These are phyloP conservation scores for Pedicia rivosa DNA, from an alignment of 2,888 invertebrate genomes.

Conservation along the genomic window DNA sequence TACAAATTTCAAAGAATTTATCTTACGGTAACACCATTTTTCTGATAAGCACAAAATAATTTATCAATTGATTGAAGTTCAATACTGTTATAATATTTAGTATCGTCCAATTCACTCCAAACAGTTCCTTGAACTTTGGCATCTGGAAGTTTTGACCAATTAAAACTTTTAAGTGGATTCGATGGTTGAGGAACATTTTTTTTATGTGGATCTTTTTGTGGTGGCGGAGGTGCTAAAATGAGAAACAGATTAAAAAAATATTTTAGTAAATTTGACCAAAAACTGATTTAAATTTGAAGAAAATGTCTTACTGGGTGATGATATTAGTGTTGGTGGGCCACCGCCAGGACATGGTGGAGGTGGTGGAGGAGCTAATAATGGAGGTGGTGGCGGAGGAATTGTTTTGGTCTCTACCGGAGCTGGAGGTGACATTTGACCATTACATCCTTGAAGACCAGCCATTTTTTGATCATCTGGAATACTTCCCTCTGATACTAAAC, in stretches of 20 bases:
- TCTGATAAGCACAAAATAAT: constrained; percentile 89
- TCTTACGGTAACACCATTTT: constrained; percentile 67
- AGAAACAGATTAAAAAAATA: neutral
- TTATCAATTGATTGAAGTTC: constrained; percentile 84
- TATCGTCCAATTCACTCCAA: constrained; percentile 89
- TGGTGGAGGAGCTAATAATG: constrained; percentile 32
- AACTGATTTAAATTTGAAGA: too few relatives aligned
- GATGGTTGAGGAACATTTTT: constrained; percentile 88
- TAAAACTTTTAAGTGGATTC: constrained; percentile 89
- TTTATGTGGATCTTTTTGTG: constrained; percentile 42
- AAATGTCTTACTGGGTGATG: constrained; percentile 33
- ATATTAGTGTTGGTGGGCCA: constrained; percentile 20
- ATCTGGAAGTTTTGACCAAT: constrained; percentile 93
- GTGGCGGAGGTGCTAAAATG: constrained; percentile 23
- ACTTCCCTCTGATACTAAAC: constrained; percentile 77
- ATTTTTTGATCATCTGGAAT: constrained; percentile 89
- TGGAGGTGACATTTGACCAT: constrained; percentile 40
- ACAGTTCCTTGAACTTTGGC: constrained; percentile 83
- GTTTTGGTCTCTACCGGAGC: constrained; percentile 23
- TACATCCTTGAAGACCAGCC: constrained; percentile 32
- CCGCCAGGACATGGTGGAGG: constrained; percentile 35
- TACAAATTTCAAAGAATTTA: neutral
- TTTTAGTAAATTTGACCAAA: too few relatives aligned
- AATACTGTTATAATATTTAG: constrained; percentile 79
- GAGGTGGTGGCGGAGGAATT: constrained; percentile 27